Conservation (phyloP, 2,888 invertebrate species). For the Tillus elongatus region DNA sequence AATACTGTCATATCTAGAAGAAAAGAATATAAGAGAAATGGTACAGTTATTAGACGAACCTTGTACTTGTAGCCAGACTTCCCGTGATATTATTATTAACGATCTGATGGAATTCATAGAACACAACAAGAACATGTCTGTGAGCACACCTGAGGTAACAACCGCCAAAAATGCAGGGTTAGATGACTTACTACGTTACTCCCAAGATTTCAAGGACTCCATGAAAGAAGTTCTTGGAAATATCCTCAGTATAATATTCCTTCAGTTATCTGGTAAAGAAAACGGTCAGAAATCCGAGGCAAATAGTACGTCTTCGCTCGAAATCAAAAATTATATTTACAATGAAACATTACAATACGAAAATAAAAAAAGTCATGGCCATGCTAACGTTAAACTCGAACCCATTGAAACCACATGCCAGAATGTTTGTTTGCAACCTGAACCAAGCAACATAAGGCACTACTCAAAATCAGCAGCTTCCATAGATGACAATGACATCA, state of each 20-base stretch:
- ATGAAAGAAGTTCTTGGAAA: background rate
- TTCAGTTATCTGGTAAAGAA: too few species aligned
- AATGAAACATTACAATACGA: too few species aligned
- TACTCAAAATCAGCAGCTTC: too few species aligned
- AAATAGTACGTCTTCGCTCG: too few species aligned
- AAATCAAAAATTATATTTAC: too few species aligned
- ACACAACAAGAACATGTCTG: constrained; percentile 1
- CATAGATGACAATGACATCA: too few species aligned
- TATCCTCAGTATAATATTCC: background rate
- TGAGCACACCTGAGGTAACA: background rate
- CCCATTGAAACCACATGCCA: too few species aligned
- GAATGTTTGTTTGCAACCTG: too few species aligned
- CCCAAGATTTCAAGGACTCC: background rate
- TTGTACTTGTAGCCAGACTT: background rate
- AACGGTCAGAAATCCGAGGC: too few species aligned
- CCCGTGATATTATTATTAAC: background rate
- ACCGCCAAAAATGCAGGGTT: background rate
- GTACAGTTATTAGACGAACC: background rate
- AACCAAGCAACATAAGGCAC: too few species aligned
- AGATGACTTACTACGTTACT: background rate
- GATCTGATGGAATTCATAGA: background rate
- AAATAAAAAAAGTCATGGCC: too few species aligned
- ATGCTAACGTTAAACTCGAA: too few species aligned
- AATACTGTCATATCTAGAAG: background rate
- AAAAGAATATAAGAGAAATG: background rate